phyloP scores from a whole-genome alignment of 2,797 vertebrate genomes.

The Lophius americanus region DNA sequence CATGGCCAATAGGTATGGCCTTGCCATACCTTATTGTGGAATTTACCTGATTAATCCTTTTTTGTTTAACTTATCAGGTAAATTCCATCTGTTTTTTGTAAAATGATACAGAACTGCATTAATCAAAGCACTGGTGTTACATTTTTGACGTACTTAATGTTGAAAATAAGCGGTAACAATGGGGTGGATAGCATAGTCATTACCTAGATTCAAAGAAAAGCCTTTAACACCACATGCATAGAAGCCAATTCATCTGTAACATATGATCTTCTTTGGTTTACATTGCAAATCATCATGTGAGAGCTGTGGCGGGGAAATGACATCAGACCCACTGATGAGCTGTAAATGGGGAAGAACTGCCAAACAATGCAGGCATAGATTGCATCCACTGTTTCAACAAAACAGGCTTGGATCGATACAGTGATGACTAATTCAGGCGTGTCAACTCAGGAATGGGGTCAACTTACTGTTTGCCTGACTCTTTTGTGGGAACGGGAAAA shows the following conservation, averaged over 20 bases:
- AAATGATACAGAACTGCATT: background rate
- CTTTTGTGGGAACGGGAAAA: conserved; percentile 12
- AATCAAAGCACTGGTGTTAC: background rate
- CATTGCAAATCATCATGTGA: conserved; percentile 18
- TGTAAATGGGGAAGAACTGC: conserved; percentile 51
- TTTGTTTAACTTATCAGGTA: too few species aligned
- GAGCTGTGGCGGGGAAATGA: conserved; percentile 1
- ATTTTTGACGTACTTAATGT: background rate
- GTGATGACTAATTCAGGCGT: conserved; percentile 31
- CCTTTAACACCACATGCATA: background rate
- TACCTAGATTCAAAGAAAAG: background rate
- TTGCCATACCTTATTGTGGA: too few species aligned
- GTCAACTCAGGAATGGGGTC: background rate
- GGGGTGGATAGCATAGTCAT: background rate
- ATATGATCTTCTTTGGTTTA: conserved; percentile 20
- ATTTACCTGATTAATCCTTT: too few species aligned
- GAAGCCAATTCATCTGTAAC: conserved; percentile 9
- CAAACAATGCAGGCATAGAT: conserved; percentile 50
- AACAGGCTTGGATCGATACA: conserved; percentile 49
- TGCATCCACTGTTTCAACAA: conserved; percentile 33
- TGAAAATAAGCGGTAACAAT: background rate
- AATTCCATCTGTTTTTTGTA: background rate
- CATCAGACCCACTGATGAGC: conserved; percentile 49
- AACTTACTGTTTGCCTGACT: conserved; percentile 8
- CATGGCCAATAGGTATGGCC: too few species aligned